These are phyloP conservation scores for Hoplodrina blanda DNA, from an alignment of 2,888 invertebrate species.

Conservation along the genomic window DNA sequence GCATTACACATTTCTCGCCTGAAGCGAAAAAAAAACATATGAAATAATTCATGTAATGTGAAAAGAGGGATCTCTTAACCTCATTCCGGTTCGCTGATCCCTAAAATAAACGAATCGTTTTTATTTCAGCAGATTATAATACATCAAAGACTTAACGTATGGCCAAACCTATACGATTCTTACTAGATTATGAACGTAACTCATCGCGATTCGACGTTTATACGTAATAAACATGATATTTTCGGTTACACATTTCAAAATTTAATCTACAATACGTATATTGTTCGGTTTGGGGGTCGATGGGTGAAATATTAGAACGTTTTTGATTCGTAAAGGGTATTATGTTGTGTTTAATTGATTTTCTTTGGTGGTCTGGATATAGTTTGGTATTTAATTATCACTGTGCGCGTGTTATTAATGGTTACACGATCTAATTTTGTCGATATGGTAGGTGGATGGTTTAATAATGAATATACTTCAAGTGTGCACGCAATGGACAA, in stretches of 20 bases:
- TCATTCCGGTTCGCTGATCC: constrained; percentile 67
- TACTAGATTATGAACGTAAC: constrained; percentile 78
- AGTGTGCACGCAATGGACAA: constrained; percentile 1
- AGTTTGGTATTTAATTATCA: constrained; percentile 39
- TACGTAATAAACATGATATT: constrained; percentile 85
- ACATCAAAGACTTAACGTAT: constrained; percentile 84
- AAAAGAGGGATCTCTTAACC: constrained; percentile 46
- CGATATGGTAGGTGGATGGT: constrained; percentile 24
- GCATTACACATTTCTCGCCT: constrained; percentile 39
- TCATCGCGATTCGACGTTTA: constrained; percentile 79
- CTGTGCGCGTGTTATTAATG: constrained; percentile 30
- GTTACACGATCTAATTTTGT: constrained; percentile 19
- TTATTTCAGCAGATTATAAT: constrained; percentile 84
- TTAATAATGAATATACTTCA: constrained; percentile 26
- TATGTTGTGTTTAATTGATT: constrained; percentile 49
- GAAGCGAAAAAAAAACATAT: constrained; percentile 23
- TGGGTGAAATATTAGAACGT: constrained; percentile 39
- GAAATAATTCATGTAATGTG: constrained; percentile 33
- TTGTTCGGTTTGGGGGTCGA: constrained; percentile 62
- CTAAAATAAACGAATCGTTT: constrained; percentile 74
- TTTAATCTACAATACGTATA: constrained; percentile 66
- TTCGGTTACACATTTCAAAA: constrained; percentile 69
- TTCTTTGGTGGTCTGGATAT: constrained; percentile 46
- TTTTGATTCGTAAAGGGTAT: constrained; percentile 17
- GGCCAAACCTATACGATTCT: constrained; percentile 75